These are phyloP conservation scores for Campylomormyrus numenius DNA, from an alignment of 2,113 vertebrate species.

Conservation along the genomic window DNA sequence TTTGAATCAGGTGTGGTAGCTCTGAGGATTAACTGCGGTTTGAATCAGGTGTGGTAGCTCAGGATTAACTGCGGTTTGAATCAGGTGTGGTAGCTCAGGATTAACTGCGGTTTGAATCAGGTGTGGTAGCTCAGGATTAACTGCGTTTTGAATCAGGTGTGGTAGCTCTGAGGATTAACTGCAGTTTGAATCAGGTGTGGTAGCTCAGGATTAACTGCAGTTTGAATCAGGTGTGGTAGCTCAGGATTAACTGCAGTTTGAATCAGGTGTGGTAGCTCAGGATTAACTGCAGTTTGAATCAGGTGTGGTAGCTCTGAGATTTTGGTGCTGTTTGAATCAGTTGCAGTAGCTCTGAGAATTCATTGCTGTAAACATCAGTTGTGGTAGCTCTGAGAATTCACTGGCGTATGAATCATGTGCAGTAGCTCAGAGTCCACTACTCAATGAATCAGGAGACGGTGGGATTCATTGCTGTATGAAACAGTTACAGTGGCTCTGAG, in stretches of 20 bases:
- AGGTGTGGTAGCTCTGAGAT: background rate
- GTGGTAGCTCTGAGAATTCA: background rate
- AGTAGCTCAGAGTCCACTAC: background rate
- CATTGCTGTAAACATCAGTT: background rate
- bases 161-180: background rate
- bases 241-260: background rate
- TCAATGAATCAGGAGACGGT: background rate
- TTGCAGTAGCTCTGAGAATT: background rate
- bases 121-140: background rate
- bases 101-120: background rate
- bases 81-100: background rate
- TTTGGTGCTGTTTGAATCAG: background rate
- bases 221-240: background rate
- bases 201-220: background rate
- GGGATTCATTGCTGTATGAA: background rate
- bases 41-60: background rate
- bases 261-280: background rate
- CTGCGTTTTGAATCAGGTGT: fast-evolving
- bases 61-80: background rate
- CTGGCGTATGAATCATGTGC: background rate
- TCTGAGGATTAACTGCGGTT: background rate
- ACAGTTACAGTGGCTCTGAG: background rate
- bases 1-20: background rate
- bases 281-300: background rate
- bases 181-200: background rate